These are phyloP conservation scores for Euschistus heros DNA, from an alignment of 1,140 invertebrate genomes.

Conservation along the genomic window DNA sequence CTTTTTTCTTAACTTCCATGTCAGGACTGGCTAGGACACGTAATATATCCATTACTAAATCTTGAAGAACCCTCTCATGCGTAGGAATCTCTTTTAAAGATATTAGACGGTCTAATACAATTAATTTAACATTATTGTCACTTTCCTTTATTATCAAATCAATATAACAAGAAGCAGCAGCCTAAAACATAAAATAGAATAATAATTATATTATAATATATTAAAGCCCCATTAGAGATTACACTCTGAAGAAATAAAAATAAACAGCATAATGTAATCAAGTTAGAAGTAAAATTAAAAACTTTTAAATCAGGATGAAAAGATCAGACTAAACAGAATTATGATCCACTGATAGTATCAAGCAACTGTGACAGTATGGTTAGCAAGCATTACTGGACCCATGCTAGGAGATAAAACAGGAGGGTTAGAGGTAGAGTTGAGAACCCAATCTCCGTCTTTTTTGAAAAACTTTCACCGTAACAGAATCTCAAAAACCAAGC, in stretches of 20 bases:
- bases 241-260: conserved; percentile 11
- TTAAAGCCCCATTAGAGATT: not conserved
- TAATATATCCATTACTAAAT: conserved; percentile 97
- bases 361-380: no score
- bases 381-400: no score
- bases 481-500: no score
- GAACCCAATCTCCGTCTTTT: no score
- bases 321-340: no score
- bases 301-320: not conserved
- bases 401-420: no score
- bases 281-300: not conserved
- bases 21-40: conserved; percentile 87
- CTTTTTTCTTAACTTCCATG: conserved; percentile 87
- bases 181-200: conserved; percentile 39
- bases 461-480: no score
- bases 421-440: no score
- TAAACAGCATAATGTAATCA: no score
- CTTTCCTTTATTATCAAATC: conserved; percentile 98
- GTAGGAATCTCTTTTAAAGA: conserved; percentile 75
- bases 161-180: conserved; percentile 95
- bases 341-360: no score
- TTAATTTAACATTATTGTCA: conserved; percentile 99
- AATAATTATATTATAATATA: not conserved
- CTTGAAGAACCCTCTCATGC: conserved; percentile 88
- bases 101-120: conserved; percentile 90